Base-by-base conservation (phyloP, 92 coral and sea anemone species). In the Isaurus tuberculatus region DNA sequence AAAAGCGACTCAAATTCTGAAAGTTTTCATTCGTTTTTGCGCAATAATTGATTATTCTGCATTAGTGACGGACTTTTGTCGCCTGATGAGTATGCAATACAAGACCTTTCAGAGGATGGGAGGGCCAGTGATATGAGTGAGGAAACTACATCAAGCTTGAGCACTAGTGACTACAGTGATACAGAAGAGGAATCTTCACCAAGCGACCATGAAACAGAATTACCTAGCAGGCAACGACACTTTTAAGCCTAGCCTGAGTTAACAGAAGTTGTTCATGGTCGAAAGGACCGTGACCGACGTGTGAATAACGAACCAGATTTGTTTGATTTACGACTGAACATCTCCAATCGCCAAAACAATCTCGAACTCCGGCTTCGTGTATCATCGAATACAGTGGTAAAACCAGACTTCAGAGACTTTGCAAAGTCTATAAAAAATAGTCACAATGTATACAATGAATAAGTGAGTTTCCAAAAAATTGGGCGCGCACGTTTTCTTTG, bases 71-170 rank as follows among this genome's bases (percentile, higher is more conserved):
- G 67, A 61, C 67, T 61, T 61, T 61, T 61, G 67, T 61, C 67
- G 67, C 67, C 67, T 61, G 67, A 61, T 61, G 67, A 61, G 67
- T 61, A 22, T 61, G 67, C 67, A 61, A 61, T 61, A n/a, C 67
- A 61, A 61, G 67, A 61, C 67, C 67, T 61, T 61, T 61, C 67
- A 61, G 67, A 61, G 67, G 67, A 61, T 61, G 67, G 67, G 67
- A 61, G 67, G 67, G 67, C 67, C 67, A 61, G 67, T 61, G 67
- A 61, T 61, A 61, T 61, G 67, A 61, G 67, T 61, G 67, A 61
- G 67, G 67, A 61, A 61, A 61, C 67, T 61, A 61, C 67, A 61
- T 61, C 67, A 61, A 61, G 67, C 67, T 61, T 61, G 67, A 61
- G 23, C 67, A 61, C 67, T 61, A 61, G 67, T 61, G 67, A 61